Evolutionary conservation across 2,113 vertebrate species (phyloP).

Genomic region (Antigone vipio): DNA sequence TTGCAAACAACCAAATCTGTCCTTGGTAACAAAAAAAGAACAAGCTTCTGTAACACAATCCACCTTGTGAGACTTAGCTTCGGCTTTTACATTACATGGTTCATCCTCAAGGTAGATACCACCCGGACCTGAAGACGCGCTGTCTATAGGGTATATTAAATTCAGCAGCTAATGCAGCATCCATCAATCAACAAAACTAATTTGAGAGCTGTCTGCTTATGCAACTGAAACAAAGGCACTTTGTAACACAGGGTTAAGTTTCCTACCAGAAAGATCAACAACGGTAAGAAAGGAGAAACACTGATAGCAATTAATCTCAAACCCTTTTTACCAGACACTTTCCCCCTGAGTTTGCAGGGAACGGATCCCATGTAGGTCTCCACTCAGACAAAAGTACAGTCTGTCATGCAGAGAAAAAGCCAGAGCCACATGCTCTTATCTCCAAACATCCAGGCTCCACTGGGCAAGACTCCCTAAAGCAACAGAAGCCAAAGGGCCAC

Average conservation of each 20-base stretch:
- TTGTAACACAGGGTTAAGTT: background rate
- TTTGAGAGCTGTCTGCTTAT: background rate
- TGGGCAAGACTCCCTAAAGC: background rate
- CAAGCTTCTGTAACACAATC: background rate
- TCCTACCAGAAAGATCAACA: background rate
- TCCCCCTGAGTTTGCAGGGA: background rate
- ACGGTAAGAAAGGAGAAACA: background rate
- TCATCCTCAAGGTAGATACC: background rate
- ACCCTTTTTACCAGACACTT: background rate
- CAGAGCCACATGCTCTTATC: background rate
- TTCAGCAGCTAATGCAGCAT: background rate
- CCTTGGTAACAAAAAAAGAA: background rate
- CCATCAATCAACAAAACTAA: background rate
- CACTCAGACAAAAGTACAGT: background rate
- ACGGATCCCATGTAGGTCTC: accelerated
- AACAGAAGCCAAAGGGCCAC: background rate
- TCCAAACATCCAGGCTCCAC: background rate
- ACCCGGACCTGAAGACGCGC: background rate
- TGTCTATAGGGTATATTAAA: background rate
- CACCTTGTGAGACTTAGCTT: background rate
- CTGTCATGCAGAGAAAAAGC: background rate
- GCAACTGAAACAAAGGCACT: conserved; percentile 14
- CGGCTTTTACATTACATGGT: background rate
- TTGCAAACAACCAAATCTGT: background rate
- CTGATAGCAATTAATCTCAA: background rate